Conservation (phyloP, 2,888 invertebrate genomes). For the Orthonychiurus folsomi region DNA sequence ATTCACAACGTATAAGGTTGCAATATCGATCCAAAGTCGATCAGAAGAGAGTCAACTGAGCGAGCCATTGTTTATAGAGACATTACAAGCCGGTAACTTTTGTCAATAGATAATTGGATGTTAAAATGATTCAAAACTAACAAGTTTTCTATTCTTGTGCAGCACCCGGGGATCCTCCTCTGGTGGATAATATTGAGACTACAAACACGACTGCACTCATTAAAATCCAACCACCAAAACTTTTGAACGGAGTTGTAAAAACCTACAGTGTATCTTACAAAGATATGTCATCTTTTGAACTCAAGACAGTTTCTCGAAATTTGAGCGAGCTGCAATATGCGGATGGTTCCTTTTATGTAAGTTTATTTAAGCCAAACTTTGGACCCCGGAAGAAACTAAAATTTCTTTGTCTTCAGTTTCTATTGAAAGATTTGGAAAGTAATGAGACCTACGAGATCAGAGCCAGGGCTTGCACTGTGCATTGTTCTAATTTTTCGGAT, state of each 20-base stretch:
- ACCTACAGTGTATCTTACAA: slow-evolving; percentile 58
- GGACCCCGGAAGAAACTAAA: not conserved
- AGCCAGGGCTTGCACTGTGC: slow-evolving; percentile 61
- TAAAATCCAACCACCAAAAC: slow-evolving; percentile 60
- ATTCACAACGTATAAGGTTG: slow-evolving; percentile 64
- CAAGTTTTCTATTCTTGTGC: too few species aligned
- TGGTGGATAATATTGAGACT: slow-evolving; percentile 52
- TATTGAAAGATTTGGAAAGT: slow-evolving; percentile 48
- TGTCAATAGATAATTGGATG: too few species aligned
- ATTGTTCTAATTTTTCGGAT: slow-evolving; percentile 55
- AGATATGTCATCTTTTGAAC: too few species aligned
- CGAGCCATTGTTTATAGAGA: slow-evolving; percentile 57
- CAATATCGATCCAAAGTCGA: slow-evolving; percentile 56
- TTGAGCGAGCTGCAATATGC: too few species aligned
- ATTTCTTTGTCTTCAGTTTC: not conserved
- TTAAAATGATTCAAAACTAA: too few species aligned
- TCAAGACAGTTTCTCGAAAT: too few species aligned
- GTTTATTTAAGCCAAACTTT: not conserved
- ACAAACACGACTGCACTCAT: slow-evolving; percentile 56
- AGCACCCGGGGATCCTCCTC: slow-evolving; percentile 53
- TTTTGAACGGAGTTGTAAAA: slow-evolving; percentile 63
- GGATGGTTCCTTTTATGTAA: slow-evolving; percentile 4
- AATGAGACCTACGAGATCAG: slow-evolving; percentile 61
- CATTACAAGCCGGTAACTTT: slow-evolving; percentile 43
- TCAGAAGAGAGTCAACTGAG: slow-evolving; percentile 49